Percentiles rank a stretch among this genome's conserved stretches.
phyloP scores from a whole-genome alignment of 2,113 vertebrate genomes.

The Marmota monax region DNA sequence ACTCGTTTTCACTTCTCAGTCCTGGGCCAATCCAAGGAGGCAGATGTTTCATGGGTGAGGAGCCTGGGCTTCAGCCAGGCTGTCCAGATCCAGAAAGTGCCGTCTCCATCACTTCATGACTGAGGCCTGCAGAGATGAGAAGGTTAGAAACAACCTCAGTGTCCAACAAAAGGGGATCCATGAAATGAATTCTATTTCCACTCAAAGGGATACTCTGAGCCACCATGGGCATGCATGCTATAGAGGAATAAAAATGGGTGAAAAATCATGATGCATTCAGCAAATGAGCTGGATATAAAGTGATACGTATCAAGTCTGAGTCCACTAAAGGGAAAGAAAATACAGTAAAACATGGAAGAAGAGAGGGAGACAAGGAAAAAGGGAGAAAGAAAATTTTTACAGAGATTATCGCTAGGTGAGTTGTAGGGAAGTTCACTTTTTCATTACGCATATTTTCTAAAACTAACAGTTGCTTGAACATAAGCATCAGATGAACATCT shows the following conservation, averaged over 20 bases:
- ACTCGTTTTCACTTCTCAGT: neutral
- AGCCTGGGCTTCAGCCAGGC: neutral
- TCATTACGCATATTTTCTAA: neutral
- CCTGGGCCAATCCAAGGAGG: neutral
- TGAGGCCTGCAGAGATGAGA: neutral
- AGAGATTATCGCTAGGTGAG: neutral
- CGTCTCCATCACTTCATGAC: neutral
- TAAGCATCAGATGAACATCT: neutral
- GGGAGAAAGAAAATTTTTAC: neutral
- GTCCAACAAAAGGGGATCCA: neutral
- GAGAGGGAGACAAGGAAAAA: no score
- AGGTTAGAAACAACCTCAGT: neutral
- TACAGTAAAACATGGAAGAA: neutral
- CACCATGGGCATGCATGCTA: no score
- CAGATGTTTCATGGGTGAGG: neutral
- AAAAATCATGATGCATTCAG: neutral
- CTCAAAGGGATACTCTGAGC: neutral
- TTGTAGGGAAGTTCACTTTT: neutral
- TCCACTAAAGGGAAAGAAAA: neutral
- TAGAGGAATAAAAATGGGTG: neutral
- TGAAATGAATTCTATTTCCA: neutral
- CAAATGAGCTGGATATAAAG: neutral
- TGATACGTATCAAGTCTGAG: neutral
- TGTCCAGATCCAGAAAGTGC: neutral
- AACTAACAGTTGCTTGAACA: constrained; percentile 13